Percentiles rank a stretch among this genome's conserved stretches.
These are phyloP conservation scores for Elmis aenea DNA, from an alignment of 2,888 invertebrate genomes.

Conservation along the genomic window DNA sequence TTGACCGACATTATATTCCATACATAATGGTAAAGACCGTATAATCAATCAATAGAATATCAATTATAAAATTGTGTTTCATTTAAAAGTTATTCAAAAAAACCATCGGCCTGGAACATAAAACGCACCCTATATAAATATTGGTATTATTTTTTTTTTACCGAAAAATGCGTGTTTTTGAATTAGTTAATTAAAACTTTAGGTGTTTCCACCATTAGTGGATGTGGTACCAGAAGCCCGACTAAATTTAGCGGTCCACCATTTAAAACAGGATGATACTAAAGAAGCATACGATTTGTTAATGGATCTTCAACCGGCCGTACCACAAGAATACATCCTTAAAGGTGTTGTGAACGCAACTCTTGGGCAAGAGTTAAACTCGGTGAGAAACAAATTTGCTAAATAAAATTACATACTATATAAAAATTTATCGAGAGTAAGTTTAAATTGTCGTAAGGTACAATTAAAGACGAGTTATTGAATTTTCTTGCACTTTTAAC, in stretches of 20 bases:
- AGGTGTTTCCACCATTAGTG: conserved; percentile 79
- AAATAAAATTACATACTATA: conserved; percentile 17
- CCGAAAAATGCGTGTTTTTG: background rate
- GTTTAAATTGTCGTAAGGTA: too few species aligned
- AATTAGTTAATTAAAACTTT: conserved; percentile 14
- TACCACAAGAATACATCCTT: conserved; percentile 93
- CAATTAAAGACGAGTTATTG: too few species aligned
- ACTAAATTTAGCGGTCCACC: conserved; percentile 91
- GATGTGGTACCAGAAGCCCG: conserved; percentile 96
- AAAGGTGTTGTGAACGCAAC: conserved; percentile 94
- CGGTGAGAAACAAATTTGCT: too few species aligned
- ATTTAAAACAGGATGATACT: conserved; percentile 83
- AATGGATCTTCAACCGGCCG: conserved; percentile 87
- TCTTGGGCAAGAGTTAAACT: conserved; percentile 86
- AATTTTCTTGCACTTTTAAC: too few species aligned
- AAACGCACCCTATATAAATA: background rate
- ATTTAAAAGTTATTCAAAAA: too few species aligned
- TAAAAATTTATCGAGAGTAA: conserved; percentile 1
- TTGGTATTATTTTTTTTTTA: background rate
- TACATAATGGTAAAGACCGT: too few species aligned
- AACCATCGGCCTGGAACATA: too few species aligned
- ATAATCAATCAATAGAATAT: too few species aligned
- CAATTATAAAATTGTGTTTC: too few species aligned
- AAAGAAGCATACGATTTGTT: conserved; percentile 83
- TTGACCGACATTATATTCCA: too few species aligned